Evolutionary conservation across 2,113 vertebrate species (phyloP), one percentile per base, ranked within the genome.

Genomic region (Macquaria australasica): DNA sequence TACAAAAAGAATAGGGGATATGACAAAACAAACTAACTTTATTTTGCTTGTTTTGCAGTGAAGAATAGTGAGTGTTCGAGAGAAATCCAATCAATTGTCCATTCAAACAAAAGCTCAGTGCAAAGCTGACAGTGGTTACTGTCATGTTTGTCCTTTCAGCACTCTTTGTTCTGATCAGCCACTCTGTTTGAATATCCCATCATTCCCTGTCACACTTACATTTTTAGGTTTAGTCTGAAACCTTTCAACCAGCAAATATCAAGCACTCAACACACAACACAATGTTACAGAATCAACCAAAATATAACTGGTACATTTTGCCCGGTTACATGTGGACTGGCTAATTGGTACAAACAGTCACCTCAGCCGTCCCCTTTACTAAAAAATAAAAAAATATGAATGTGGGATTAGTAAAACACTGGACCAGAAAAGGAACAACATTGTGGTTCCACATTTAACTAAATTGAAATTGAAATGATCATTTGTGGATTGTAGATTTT

Each of bases 41-140:
- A 50, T 59, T n/a, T 70, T 31, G 31, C 58, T 63, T 77, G 77
- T 80, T 79, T 70, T 45, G 2, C 66, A 67, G 63, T 62, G 71
- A 71, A 73, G 69, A 73, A 73, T 53, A 64, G 66, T 37, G 80
- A 81, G 41, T 63, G 83, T 90, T 93, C 81, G 23, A 80, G 87
- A 73, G 71, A 37, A 64, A 56, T 82, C 81, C 78, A 4, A 79
- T 71, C 79, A 82, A 64, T 87, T 89, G 87, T 81, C 14, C 28
- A 25, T 64, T 77, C 77, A 78, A 78, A 94, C 93, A 94, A 91
- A 90, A 75, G 84, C 73, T 63, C 60, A 25, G 62, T 67, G 73
- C 68, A 70, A 63, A 78, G 85, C 84, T 77, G 74, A 73, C 79
- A 34, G 16, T 41, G 56, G 25, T 77, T 23, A 9, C 66, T 66